These are phyloP conservation scores for Glaucidium brasilianum DNA, from an alignment of 2,113 vertebrate species.

Conservation along the genomic window DNA sequence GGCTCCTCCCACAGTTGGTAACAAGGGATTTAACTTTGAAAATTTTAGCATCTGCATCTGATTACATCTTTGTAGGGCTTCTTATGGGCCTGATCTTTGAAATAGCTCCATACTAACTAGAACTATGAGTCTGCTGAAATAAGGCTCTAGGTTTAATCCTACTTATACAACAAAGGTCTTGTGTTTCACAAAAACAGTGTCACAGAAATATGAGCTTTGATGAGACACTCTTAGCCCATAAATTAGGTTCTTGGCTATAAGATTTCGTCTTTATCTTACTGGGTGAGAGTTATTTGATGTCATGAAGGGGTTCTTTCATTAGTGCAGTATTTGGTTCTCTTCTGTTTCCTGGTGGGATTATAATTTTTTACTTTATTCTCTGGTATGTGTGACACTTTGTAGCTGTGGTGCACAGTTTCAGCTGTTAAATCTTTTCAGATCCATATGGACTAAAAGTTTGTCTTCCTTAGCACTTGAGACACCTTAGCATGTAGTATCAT, in stretches of 20 bases:
- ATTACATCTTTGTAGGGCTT: slow-evolving; percentile 14
- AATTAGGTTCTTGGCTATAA: not conserved
- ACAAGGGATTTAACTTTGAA: slow-evolving; percentile 6
- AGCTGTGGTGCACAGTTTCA: not conserved
- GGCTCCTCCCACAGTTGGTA: not conserved
- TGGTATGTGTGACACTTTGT: not conserved
- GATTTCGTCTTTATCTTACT: slow-evolving; percentile 13
- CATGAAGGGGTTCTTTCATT: not conserved
- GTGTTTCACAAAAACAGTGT: slow-evolving; percentile 10
- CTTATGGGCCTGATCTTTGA: not conserved
- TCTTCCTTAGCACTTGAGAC: not conserved
- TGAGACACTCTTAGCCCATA: not conserved
- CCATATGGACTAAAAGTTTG: not conserved
- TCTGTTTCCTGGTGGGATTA: not conserved
- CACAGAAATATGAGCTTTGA: slow-evolving; percentile 1
- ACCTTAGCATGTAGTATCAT: not conserved
- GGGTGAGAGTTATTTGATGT: slow-evolving; percentile 4
- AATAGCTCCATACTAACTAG: not conserved
- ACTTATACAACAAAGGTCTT: not conserved
- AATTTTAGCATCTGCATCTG: slow-evolving; percentile 30
- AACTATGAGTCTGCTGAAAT: not conserved
- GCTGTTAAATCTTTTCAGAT: not conserved
- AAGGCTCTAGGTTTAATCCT: slow-evolving; percentile 4
- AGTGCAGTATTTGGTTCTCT: not conserved
- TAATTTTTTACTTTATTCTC: not conserved